Base-by-base conservation (phyloP, 2,113 vertebrate species). In the Micronycteris hirsuta region DNA sequence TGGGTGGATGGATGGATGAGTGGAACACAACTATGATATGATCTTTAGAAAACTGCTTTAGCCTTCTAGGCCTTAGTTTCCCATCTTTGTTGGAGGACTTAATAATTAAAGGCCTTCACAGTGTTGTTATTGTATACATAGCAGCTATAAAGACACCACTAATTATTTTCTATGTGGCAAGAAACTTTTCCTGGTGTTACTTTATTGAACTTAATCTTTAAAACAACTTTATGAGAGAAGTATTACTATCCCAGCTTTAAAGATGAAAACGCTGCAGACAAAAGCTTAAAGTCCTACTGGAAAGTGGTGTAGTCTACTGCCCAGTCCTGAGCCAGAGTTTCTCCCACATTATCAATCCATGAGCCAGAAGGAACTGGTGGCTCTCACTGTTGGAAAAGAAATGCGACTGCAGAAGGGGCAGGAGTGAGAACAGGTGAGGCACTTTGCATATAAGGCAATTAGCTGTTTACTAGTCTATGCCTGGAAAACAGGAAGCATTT, bases 401-500 rank as follows among this genome's bases (percentile, higher is more conserved):
- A 63, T 6, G 81, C 1, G 47, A 47, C 65, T 90, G 43, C 16
- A 36, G 73, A 90, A 28, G 38, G 13, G 77, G 56, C 20, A 41
- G 43, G 26, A 33, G 7, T 13, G 22, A 80, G 63, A 77, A 91
- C 28, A 84, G 33, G 81, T 71, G 71, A 93, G n/a, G 24, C 52
- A 58, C 31, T 88, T 3, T 68, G 33, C 47, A 93, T 41, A 5
- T 92, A 76, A 86, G 91, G 94, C 67, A 92, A 58, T 74, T 74
- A 78, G 70, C 38, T 67, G 61, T 15, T n/a, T 45, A 71, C 65
- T 78, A 81, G 8, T 74, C 56, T 47, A 56, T 7, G n/a, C 67
- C 76, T 86, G 58, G 84, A 76, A 96, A 92, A 83, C 41, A 68
- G 88, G 71, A 82, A 93, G 33, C 22, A 16, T 28, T 90, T 78